Base-by-base conservation (phyloP, 2,797 vertebrate genomes). In the Aldrovandia affinis region DNA sequence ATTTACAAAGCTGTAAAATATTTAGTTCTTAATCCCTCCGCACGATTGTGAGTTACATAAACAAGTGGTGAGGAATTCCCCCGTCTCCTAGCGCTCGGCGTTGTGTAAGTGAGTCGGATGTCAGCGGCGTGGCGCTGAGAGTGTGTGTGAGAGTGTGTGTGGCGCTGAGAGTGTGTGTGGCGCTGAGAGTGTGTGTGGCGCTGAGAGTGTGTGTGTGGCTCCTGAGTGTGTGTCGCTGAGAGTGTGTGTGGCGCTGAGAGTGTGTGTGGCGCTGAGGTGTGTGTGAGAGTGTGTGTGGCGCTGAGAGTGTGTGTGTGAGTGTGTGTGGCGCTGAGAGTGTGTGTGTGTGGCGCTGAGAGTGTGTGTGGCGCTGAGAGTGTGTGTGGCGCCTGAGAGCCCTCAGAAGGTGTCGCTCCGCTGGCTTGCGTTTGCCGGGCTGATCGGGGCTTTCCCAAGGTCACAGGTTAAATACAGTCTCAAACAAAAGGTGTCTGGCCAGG, bases 11-110 rank as follows among this genome's bases (percentile, higher is more conserved):
- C 18, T 90, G 89, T 87, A 86, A 83, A 87, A 84, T 87, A 92
- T 88, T 0, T 86, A 73, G 85, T 85, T 14, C 44, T 87, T 89
- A 88, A 89, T 92, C 85, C 86, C 83, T 85, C n/a, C n/a, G 86
- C 88, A 88, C 91, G 87, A 95, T 94, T 57, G 18, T 57, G 15
- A 57, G 55, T 15, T 57, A 57, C 18, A 57, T 14, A 57, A 57
- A 57, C 55, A 15, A 2, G 18, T 57, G 93, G 94, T 94, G 94
- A 84, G 86, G 84, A 65, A 86, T 90, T 94, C 91, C 93, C 84
- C 77, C 50, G 68, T 87, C 88, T 88, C 42, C 86, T 86, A 70
- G 83, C 84, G 82, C 83, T 82, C 81, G 89, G 87, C 10, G 42
- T 65, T 77, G 79, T 80, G 57, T 22, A 70, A 82, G 83, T 42